Conservation (phyloP, 1,140 invertebrate species). For the Zaprionus davidi region DNA sequence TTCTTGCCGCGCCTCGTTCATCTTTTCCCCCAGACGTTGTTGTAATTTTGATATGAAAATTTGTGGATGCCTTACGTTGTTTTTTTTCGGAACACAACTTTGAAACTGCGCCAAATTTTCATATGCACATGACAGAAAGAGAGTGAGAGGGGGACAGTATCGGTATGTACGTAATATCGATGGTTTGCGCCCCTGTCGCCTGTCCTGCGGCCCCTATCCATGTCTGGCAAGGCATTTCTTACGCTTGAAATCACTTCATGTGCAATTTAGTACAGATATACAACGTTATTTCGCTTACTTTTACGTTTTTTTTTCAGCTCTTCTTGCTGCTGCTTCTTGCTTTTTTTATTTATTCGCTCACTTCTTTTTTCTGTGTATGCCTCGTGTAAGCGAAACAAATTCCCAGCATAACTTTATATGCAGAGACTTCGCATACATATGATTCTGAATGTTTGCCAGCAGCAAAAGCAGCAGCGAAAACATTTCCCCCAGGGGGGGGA, state of each 20-base stretch:
- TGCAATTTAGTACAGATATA: constrained; percentile 77
- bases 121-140: constrained; percentile 56
- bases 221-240: constrained; percentile 63
- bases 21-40: constrained; percentile 56
- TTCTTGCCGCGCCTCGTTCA: constrained; percentile 56
- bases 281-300: constrained; percentile 28
- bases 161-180: constrained; percentile 58
- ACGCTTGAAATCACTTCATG: constrained; percentile 81
- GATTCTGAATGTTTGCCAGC: constrained; percentile 50
- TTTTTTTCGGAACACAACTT: constrained; percentile 46
- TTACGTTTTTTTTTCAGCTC: constrained; percentile 1
- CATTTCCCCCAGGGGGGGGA: constrained; percentile 53
- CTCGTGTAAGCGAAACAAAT: constrained; percentile 50
- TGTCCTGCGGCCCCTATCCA: background rate
- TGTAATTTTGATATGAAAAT: constrained; percentile 76
- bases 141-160: constrained; percentile 6
- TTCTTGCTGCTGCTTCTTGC: constrained; percentile 7
- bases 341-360: constrained; percentile 36
- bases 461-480: constrained; percentile 42
- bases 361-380: constrained; percentile 3
- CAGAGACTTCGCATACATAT: constrained; percentile 49
- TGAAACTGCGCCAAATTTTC: constrained; percentile 80
- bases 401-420: constrained; percentile 74
- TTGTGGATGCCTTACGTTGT: constrained; percentile 37
- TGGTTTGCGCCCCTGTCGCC: constrained; percentile 29